Evolutionary conservation across 2,888 invertebrate genomes (phyloP).

Genomic region (Polyploca ridens): DNA sequence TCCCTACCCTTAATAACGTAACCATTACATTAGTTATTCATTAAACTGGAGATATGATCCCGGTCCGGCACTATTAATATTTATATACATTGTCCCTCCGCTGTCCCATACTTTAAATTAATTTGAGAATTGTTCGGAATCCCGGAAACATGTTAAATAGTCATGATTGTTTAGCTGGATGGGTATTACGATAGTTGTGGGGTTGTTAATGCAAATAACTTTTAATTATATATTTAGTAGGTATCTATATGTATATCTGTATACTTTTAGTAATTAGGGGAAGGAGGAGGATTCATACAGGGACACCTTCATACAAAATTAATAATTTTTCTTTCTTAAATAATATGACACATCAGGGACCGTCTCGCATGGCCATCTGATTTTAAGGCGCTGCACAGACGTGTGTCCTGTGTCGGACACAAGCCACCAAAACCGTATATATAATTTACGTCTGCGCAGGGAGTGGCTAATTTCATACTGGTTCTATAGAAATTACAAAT

Average conservation of each 20-base stretch:
- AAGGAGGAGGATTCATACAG: too few species aligned
- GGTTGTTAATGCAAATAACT: constrained; percentile 51
- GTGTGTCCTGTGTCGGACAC: too few species aligned
- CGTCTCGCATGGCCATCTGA: too few species aligned
- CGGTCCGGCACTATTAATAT: constrained; percentile 72
- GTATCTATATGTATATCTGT: background rate
- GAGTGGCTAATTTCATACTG: too few species aligned
- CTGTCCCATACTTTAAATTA: constrained; percentile 71
- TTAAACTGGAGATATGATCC: constrained; percentile 71
- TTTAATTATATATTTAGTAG: constrained; percentile 32
- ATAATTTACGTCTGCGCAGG: too few species aligned
- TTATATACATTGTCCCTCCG: constrained; percentile 65
- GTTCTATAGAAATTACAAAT: too few species aligned
- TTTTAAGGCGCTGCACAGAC: too few species aligned
- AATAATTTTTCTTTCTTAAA: too few species aligned
- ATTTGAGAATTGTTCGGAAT: constrained; percentile 58
- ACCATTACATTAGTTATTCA: constrained; percentile 79
- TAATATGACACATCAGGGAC: too few species aligned
- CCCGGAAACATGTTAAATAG: constrained; percentile 38
- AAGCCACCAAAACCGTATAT: too few species aligned
- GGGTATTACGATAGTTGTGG: constrained; percentile 40
- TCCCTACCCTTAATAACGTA: constrained; percentile 60
- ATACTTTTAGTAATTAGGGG: too few species aligned
- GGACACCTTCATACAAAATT: too few species aligned
- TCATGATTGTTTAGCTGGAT: constrained; percentile 39